phyloP scores from a whole-genome alignment of 2,888 invertebrate species.

The Scelioninae gen. 2 region DNA sequence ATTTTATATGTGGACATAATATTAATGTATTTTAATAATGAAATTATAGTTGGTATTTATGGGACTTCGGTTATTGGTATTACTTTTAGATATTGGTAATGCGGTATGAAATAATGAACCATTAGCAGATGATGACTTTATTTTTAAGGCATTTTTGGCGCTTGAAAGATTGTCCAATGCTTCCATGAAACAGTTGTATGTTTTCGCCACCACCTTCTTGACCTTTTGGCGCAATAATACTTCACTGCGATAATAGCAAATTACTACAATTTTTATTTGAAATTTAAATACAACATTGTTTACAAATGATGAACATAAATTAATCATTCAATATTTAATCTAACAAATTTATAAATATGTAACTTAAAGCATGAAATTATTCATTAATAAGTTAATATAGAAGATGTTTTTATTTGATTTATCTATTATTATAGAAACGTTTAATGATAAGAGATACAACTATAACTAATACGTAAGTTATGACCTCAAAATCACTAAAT shows the following conservation, averaged over 20 bases:
- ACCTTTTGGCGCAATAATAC: slow-evolving; percentile 54
- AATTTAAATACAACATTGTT: neutral
- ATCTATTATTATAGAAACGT: neutral
- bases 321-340: neutral
- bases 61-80: slow-evolving; percentile 34
- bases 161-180: slow-evolving; percentile 54
- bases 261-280: slow-evolving; percentile 28
- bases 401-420: neutral
- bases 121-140: slow-evolving; percentile 51
- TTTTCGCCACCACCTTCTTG: slow-evolving; percentile 57
- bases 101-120: slow-evolving; percentile 52
- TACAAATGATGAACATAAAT: neutral
- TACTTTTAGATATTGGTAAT: slow-evolving; percentile 44
- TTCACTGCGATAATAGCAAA: slow-evolving; percentile 51
- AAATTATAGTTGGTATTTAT: neutral
- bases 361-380: neutral
- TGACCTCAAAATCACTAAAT: no score
- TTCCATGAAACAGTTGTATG: slow-evolving; percentile 56
- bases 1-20: slow-evolving; percentile 26
- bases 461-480: no score
- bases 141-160: slow-evolving; percentile 49
- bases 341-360: slow-evolving; percentile 1
- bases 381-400: slow-evolving; percentile 8
- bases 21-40: neutral
- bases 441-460: no score